These are phyloP conservation scores for Probaryconus sp. DNA, from an alignment of 1,140 invertebrate genomes.

Conservation along the genomic window DNA sequence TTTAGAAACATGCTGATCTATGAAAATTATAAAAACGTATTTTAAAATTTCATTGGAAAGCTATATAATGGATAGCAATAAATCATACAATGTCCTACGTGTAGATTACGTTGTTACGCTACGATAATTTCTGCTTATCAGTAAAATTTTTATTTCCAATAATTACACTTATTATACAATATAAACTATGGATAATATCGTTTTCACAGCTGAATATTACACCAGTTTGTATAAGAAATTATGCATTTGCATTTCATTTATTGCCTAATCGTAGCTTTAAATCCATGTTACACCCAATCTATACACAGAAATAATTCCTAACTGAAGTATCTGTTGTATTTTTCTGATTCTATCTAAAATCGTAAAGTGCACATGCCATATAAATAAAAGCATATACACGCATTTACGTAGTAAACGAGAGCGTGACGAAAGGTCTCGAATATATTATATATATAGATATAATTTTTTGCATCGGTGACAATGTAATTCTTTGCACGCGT, in stretches of 20 bases:
- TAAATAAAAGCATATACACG: conserved; percentile 27
- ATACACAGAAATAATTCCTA: conserved; percentile 18
- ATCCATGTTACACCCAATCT: neutral
- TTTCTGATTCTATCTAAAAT: conserved; percentile 22
- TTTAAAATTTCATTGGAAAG: too few relatives aligned
- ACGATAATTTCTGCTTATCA: conserved; percentile 2
- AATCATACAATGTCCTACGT: too few relatives aligned
- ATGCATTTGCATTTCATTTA: too few relatives aligned
- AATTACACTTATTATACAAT: conserved; percentile 4
- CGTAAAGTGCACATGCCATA: conserved; percentile 10
- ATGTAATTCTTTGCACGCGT: conserved; percentile 55
- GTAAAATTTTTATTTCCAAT: conserved; percentile 1
- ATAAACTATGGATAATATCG: too few relatives aligned
- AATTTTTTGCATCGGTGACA: conserved; percentile 40
- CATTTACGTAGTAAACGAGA: conserved; percentile 43
- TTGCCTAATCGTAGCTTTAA: too few relatives aligned
- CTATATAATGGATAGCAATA: too few relatives aligned
- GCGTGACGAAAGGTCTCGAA: conserved; percentile 48
- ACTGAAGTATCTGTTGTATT: conserved; percentile 12
- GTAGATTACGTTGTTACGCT: neutral
- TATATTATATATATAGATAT: conserved; percentile 20
- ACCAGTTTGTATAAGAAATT: too few relatives aligned
- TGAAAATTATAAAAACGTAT: too few relatives aligned
- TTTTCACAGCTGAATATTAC: too few relatives aligned
- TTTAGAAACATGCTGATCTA: too few relatives aligned